Conservation (phyloP, 2,888 invertebrate genomes). For the Drosophila aldrichi region DNA sequence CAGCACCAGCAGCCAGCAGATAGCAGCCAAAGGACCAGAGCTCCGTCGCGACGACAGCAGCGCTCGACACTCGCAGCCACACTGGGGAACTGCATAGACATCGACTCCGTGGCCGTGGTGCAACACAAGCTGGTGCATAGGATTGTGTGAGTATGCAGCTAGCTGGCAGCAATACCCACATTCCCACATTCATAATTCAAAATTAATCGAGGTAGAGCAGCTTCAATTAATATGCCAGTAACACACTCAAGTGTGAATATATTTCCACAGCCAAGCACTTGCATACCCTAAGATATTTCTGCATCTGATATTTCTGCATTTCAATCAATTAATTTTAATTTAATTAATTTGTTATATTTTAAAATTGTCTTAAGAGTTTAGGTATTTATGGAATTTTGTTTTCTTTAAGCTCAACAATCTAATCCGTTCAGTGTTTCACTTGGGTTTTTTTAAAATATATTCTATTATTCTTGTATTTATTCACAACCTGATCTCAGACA, state of each 20-base stretch:
- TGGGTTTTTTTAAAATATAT: background rate
- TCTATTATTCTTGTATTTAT: background rate
- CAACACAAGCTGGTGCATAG: constrained; percentile 85
- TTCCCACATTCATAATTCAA: constrained; percentile 52
- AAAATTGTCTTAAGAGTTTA: background rate
- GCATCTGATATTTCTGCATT: too few relatives aligned
- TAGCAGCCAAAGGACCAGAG: constrained; percentile 19
- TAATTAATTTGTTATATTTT: background rate
- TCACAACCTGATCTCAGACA: background rate
- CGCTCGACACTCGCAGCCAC: constrained; percentile 73
- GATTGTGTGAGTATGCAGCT: constrained; percentile 83
- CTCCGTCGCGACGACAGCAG: constrained; percentile 46
- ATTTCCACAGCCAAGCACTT: background rate
- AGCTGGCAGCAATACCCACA: background rate
- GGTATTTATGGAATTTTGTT: background rate
- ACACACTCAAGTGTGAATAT: background rate
- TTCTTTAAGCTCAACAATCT: background rate
- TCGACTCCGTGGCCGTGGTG: constrained; percentile 87
- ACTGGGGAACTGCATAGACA: constrained; percentile 89
- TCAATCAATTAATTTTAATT: background rate
- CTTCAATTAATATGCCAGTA: constrained; percentile 52
- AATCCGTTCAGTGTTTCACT: too few relatives aligned
- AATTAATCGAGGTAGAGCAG: constrained; percentile 46
- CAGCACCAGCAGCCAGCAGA: constrained; percentile 15
- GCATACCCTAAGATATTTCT: constrained; percentile 36